A percentile compares a stretch with the other conserved stretches of the same genome.
phyloP scores from a whole-genome alignment of 2,888 invertebrate genomes.

The Uloborus plumipes region DNA sequence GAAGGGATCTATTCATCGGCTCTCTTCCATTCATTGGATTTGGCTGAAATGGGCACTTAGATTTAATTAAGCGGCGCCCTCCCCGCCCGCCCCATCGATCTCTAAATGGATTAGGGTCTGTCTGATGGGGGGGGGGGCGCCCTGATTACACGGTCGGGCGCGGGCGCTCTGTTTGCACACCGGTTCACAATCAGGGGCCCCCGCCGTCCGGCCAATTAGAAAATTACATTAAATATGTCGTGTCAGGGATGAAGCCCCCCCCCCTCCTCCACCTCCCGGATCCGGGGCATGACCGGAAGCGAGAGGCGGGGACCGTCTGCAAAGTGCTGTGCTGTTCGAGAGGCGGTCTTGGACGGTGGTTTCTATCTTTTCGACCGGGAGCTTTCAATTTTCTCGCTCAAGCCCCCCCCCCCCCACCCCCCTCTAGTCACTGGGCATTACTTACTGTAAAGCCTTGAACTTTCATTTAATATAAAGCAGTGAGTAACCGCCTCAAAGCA shows the following conservation, averaged over 20 bases:
- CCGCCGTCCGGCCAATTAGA: conserved; percentile 65
- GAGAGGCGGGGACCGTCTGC: too few species aligned
- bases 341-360: too few species aligned
- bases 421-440: too few species aligned
- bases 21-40: conserved; percentile 52
- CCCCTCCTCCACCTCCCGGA: neutral
- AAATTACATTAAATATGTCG: conserved; percentile 67
- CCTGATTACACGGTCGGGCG: conserved; percentile 59
- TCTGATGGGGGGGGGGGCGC: conserved; percentile 59
- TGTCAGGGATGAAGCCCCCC: conserved; percentile 40
- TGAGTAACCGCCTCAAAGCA: too few species aligned
- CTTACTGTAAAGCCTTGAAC: too few species aligned
- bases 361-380: too few species aligned
- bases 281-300: conserved; percentile 33
- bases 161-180: conserved; percentile 57
- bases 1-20: conserved; percentile 19
- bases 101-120: conserved; percentile 62
- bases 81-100: neutral
- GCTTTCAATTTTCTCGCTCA: too few species aligned
- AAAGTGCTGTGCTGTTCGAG: too few species aligned
- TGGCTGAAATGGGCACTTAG: conserved; percentile 66
- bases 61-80: conserved; percentile 66
- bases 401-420: too few species aligned
- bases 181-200: conserved; percentile 61
- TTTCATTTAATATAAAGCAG: too few species aligned